phyloP scores from a whole-genome alignment of 1,140 invertebrate species.

The Trichonephila inaurata region DNA sequence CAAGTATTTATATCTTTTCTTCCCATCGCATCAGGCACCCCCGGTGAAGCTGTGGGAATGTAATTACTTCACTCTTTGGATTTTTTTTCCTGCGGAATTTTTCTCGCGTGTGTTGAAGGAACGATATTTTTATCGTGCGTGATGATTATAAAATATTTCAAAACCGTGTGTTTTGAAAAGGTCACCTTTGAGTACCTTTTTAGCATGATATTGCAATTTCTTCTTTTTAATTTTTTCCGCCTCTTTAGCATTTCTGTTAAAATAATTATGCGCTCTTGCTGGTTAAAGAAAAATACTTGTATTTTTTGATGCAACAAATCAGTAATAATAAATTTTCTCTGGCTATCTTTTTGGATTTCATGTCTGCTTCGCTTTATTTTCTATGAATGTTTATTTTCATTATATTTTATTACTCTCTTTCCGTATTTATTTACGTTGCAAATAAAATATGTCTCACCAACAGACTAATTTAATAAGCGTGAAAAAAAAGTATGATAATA shows the following conservation, averaged over 20 bases:
- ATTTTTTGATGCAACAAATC: background rate
- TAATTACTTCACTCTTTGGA: constrained; percentile 43
- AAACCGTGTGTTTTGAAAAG: constrained; percentile 34
- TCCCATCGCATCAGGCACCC: constrained; percentile 44
- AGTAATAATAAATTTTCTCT: background rate
- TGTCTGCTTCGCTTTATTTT: background rate
- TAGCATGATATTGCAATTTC: background rate
- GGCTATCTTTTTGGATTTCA: background rate
- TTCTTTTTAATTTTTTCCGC: background rate
- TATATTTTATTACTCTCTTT: background rate
- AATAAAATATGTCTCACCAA: too few species aligned
- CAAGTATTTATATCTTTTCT: constrained; percentile 73
- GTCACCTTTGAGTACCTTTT: constrained; percentile 37
- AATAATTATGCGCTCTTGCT: background rate
- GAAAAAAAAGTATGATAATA: too few species aligned
- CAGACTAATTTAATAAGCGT: too few species aligned
- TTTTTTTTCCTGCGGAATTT: constrained; percentile 45
- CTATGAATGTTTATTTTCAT: background rate
- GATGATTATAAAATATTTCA: constrained; percentile 56
- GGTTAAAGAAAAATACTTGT: background rate
- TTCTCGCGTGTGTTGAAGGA: constrained; percentile 25
- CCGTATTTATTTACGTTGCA: background rate
- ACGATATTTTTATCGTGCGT: constrained; percentile 27
- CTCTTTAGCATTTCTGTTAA: background rate
- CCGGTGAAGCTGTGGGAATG: constrained; percentile 53